These are phyloP conservation scores for Lepidochrysops patricia DNA, from an alignment of 2,888 invertebrate genomes.

Conservation along the genomic window DNA sequence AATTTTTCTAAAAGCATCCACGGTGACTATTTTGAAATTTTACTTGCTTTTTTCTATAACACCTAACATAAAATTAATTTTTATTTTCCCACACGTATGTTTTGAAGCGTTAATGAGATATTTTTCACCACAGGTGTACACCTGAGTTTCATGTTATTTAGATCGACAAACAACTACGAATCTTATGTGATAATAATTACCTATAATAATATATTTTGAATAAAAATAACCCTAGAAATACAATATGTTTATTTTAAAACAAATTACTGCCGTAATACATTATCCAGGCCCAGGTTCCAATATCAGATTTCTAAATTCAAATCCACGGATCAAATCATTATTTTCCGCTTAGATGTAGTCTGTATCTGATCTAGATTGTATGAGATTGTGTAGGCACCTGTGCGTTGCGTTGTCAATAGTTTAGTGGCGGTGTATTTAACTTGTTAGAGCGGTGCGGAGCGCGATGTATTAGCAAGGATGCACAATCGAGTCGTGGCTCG, in stretches of 20 bases:
- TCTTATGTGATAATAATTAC: no score
- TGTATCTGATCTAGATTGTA: slow-evolving; percentile 8
- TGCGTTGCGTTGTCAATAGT: slow-evolving; percentile 13
- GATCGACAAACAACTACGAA: no score
- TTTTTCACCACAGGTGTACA: no score
- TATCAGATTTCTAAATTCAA: slow-evolving; percentile 11
- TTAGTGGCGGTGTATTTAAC: slow-evolving; percentile 13
- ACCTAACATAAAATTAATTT: no score
- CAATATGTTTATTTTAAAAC: neutral
- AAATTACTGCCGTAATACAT: neutral
- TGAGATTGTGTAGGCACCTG: slow-evolving; percentile 13
- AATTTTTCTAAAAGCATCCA: slow-evolving; percentile 2
- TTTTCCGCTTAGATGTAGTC: slow-evolving; percentile 6
- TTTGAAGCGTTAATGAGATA: no score
- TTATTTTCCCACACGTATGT: no score
- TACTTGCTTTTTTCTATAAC: no score
- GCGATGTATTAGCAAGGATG: slow-evolving; percentile 48
- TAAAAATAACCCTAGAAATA: neutral
- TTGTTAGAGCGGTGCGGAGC: slow-evolving; percentile 13
- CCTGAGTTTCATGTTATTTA: no score
- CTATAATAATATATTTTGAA: no score
- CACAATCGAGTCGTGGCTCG: slow-evolving; percentile 58
- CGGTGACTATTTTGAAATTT: neutral
- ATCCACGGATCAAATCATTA: slow-evolving; percentile 9
- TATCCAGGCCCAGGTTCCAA: neutral